Evolutionary conservation across 2,888 invertebrate genomes (phyloP), one percentile per base, ranked within the genome.

Genomic region (Cheilosia grossa): DNA sequence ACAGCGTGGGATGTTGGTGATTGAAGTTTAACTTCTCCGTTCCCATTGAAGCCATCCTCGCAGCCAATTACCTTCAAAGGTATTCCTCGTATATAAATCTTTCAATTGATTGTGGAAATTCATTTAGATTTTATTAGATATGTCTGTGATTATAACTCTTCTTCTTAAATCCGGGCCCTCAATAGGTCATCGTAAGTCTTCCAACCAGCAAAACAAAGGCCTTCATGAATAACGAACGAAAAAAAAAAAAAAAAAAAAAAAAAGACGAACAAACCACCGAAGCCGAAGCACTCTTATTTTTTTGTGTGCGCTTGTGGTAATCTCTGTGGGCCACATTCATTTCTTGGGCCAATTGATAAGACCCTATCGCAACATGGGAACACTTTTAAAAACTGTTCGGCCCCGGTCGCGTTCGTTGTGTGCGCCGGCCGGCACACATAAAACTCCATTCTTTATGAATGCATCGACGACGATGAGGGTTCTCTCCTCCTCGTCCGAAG

Each of bases 381-480:
- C 85, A 85, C 85, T 85, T 81, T 85, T 85, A 85, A 85, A 85
- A 85, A 85, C 72, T 81, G 75, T 66, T 72, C 81, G 51, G 67
- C 59, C 67, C 70, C 70, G 63, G 74, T 67, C 59, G 70, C 72
- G 40, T 49, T 64, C 82, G 66, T 49, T 72, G 66, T 66, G 44
- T 69, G 53, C 79, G 58, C 30, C 30, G 30, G 30, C 30, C 70
- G 51, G 58, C 53, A 58, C 75, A 77, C 75, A 85, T 85, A 85
- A 85, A 85, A 72, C 81, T 77, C 67, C 85, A 85, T 72, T 85
- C 85, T 85, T 85, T 85, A 85, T 85, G 85, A 85, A 85, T 80
- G 30, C 74, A 69, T 69, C 73, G 49, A 69, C 69, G 64, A 70
- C 42, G 77, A 54, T 79, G 49, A 66, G 82, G 59, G 59, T 59